phyloP scores from a whole-genome alignment of 2,888 invertebrate genomes.

The Drosophila flavopinicola region DNA sequence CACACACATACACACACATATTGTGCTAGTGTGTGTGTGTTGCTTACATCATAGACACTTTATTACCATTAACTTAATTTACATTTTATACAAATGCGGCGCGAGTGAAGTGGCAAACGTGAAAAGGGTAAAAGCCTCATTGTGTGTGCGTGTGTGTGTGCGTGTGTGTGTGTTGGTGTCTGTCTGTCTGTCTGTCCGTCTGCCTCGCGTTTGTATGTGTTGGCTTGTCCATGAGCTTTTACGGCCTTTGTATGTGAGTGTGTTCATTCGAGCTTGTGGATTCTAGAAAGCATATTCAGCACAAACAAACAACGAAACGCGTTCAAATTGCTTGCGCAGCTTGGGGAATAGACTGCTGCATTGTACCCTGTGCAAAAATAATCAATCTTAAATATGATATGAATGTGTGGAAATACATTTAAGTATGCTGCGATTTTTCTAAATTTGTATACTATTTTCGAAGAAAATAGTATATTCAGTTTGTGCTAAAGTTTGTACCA shows the following conservation, averaged over 20 bases:
- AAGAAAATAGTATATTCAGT: no score
- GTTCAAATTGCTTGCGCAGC: neutral
- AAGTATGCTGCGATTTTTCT: no score
- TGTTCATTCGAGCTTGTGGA: conserved; percentile 16
- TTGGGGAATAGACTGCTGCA: neutral
- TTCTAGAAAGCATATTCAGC: conserved; percentile 31
- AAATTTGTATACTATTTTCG: no score
- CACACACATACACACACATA: neutral
- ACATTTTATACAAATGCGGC: conserved; percentile 72
- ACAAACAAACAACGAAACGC: no score
- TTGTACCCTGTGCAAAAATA: conserved; percentile 15
- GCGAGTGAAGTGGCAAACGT: conserved; percentile 50
- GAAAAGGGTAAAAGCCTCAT: conserved; percentile 54
- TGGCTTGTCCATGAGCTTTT: conserved; percentile 6
- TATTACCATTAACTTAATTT: conserved; percentile 76
- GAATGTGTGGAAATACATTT: no score
- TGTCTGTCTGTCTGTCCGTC: neutral
- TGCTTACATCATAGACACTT: conserved; percentile 74
- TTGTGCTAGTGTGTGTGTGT: conserved; percentile 15
- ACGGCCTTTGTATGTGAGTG: neutral
- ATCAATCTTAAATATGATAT: fast-evolving
- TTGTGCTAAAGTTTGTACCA: no score
- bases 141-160: conserved; percentile 15
- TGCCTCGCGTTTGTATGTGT: neutral
- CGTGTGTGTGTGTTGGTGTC: conserved; percentile 8